A percentile compares a stretch with the other conserved stretches of the same genome.
These are phyloP conservation scores for Macrotis lagotis DNA, from an alignment of 2,113 vertebrate genomes.

Conservation along the genomic window DNA sequence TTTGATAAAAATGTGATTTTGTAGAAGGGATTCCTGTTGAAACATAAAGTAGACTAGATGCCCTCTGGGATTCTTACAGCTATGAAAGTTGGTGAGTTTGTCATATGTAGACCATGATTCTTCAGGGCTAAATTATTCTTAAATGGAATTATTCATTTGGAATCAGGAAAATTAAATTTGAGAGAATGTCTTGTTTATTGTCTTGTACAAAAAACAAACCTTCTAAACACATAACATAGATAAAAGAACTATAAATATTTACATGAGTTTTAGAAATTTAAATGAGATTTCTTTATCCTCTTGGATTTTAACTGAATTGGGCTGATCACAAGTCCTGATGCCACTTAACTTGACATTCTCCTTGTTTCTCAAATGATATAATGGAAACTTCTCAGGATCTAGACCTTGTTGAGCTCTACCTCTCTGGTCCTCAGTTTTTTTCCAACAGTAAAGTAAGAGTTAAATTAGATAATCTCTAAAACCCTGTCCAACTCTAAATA, in stretches of 20 bases:
- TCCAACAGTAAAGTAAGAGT: not conserved
- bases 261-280: not conserved
- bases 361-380: not conserved
- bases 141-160: not conserved
- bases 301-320: not conserved
- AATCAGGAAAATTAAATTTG: not conserved
- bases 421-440: not conserved
- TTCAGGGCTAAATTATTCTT: not conserved
- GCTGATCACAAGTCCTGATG: not conserved
- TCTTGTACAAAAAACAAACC: not conserved
- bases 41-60: not conserved
- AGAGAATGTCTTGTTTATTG: not conserved
- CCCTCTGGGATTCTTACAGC: not conserved
- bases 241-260: not conserved
- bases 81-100: not conserved
- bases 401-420: not conserved
- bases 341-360: not conserved
- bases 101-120: not conserved
- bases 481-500: not conserved
- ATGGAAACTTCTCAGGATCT: not conserved
- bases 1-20: not conserved
- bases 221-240: not conserved
- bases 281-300: not conserved
- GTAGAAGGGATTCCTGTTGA: not conserved
- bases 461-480: not conserved